phyloP scores from a whole-genome alignment of 2,113 vertebrate genomes.

The Paradoxurus hermaphroditus region DNA sequence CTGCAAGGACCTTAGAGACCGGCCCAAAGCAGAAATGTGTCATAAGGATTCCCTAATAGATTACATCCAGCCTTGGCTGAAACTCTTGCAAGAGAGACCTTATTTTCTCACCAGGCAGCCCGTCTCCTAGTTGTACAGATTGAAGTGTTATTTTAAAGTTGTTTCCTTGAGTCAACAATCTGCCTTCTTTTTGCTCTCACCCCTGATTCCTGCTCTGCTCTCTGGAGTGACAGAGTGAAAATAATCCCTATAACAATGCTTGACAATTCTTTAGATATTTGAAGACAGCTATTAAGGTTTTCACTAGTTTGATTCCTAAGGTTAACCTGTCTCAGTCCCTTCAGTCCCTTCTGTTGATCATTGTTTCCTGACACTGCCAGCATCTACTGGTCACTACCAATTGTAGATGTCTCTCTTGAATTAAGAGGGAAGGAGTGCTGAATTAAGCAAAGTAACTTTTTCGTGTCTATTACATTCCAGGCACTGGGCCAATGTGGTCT shows the following conservation, averaged over 20 bases:
- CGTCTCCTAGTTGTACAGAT: slow-evolving; percentile 23
- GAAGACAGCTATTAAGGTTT: slow-evolving; percentile 25
- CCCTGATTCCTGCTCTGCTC: background rate
- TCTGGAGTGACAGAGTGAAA: slow-evolving; percentile 38
- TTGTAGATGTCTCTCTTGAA: background rate
- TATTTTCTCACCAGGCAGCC: slow-evolving; percentile 21
- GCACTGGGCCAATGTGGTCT: background rate
- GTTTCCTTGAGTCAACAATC: slow-evolving; percentile 22
- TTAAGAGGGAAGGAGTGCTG: background rate
- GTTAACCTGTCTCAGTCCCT: slow-evolving; percentile 12
- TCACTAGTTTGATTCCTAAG: background rate
- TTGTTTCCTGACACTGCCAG: background rate
- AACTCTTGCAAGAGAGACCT: background rate
- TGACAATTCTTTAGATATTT: slow-evolving; percentile 10
- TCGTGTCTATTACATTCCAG: background rate
- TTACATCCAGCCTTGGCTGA: background rate
- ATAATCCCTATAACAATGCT: background rate
- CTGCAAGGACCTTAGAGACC: slow-evolving; percentile 6
- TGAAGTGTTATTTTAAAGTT: slow-evolving; percentile 43
- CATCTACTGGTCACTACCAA: background rate
- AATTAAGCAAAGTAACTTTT: slow-evolving; percentile 3
- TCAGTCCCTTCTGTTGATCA: background rate
- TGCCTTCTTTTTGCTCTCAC: slow-evolving; percentile 31
- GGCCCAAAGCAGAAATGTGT: background rate
- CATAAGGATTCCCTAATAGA: background rate